Evolutionary conservation across 2,113 vertebrate species (phyloP).

Genomic region (Cyanocitta stelleri): DNA sequence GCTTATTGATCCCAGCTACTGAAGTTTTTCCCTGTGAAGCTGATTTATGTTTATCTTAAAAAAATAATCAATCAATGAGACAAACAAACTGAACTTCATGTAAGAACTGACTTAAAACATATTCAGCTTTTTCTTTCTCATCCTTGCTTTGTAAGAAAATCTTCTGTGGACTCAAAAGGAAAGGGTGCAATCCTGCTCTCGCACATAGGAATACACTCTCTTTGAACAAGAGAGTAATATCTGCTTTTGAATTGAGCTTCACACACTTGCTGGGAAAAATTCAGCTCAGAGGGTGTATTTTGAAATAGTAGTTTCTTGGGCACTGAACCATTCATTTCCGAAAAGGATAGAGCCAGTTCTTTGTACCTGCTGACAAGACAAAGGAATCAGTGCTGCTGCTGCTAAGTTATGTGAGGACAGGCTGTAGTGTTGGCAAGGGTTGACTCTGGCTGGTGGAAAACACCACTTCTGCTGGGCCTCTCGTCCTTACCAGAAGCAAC

Average conservation of each 20-base stretch:
- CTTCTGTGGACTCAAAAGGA: background rate
- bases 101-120: background rate
- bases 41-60: slow-evolving; percentile 18
- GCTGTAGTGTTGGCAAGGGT: background rate
- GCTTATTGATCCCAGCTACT: background rate
- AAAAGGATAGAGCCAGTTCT: background rate
- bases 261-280: background rate
- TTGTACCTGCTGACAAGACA: background rate
- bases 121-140: background rate
- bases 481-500: background rate
- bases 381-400: background rate
- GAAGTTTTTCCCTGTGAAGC: slow-evolving; percentile 15
- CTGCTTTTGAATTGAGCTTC: background rate
- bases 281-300: background rate
- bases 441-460: background rate
- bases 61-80: background rate
- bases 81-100: background rate
- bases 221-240: background rate
- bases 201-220: background rate
- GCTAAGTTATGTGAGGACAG: fast-evolving
- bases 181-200: background rate
- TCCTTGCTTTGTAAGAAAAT: background rate
- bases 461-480: background rate
- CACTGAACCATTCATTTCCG: background rate
- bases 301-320: background rate